Percentiles rank a stretch among this genome's conserved stretches.
phyloP scores from a whole-genome alignment of 92 coral and sea anemone genomes.

The Actinostola sp. region DNA sequence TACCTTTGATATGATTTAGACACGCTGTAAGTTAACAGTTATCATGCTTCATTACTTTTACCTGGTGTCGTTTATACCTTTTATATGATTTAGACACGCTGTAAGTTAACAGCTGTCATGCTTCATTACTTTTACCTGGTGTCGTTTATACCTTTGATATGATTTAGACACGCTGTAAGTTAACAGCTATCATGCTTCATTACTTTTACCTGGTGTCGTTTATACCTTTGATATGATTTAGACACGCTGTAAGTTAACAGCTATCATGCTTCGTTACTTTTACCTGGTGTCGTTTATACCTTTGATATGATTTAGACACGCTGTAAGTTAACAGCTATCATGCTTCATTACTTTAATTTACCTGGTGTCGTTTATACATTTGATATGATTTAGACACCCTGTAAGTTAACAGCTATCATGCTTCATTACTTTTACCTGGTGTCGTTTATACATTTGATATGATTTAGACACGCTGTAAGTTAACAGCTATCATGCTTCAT shows the following conservation, averaged over 20 bases:
- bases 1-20: conserved; percentile 25
- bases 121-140: conserved; percentile 87
- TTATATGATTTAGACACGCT: conserved; percentile 41
- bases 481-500: conserved; percentile 82
- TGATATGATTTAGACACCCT: conserved; percentile 42
- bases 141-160: no score
- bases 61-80: conserved; percentile 79
- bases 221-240: no score
- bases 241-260: no score
- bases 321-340: no score
- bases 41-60: conserved; percentile 87
- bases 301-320: no score
- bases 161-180: no score
- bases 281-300: no score
- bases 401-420: conserved; percentile 75
- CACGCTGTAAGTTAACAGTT: conserved; percentile 75
- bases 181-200: no score
- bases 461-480: conserved; percentile 64
- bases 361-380: background rate
- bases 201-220: no score
- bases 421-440: conserved; percentile 64
- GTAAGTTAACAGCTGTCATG: conserved; percentile 75
- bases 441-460: no score
- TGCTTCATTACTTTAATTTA: background rate
- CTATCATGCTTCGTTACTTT: no score